These are phyloP conservation scores for Phataginus tetradactyla DNA, from an alignment of 2,797 vertebrate genomes.

Conservation along the genomic window DNA sequence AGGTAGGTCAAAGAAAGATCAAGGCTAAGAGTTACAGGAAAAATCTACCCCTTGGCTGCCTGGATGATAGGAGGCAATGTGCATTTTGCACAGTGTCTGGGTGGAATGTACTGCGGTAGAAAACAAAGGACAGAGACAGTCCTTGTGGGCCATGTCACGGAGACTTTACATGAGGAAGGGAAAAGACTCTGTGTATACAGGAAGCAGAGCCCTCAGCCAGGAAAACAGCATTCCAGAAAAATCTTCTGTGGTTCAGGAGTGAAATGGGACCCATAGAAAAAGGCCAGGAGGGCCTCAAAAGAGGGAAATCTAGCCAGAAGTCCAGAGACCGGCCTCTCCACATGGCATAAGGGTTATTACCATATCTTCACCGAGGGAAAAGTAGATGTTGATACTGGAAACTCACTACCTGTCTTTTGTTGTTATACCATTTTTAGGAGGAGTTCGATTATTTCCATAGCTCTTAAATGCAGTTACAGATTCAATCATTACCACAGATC, in stretches of 20 bases:
- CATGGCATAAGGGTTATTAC: not conserved
- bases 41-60: not conserved
- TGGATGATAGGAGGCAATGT: not conserved
- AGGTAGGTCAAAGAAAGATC: not conserved
- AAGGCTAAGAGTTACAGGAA: not conserved
- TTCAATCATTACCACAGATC: not conserved
- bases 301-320: not conserved
- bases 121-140: not conserved
- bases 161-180: not conserved
- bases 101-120: not conserved
- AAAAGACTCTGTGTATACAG: not conserved
- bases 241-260: not conserved
- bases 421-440: not conserved
- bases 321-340: not conserved
- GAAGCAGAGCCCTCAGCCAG: not conserved
- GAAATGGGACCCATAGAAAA: not conserved
- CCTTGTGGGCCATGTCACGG: not conserved
- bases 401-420: not conserved
- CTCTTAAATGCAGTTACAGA: not conserved
- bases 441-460: conserved; percentile 1
- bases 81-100: not conserved
- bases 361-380: not conserved
- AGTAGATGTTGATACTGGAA: not conserved
- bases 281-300: not conserved
- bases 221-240: not conserved